These are phyloP conservation scores for Alethe diademata DNA, from an alignment of 2,113 vertebrate genomes.

Conservation along the genomic window DNA sequence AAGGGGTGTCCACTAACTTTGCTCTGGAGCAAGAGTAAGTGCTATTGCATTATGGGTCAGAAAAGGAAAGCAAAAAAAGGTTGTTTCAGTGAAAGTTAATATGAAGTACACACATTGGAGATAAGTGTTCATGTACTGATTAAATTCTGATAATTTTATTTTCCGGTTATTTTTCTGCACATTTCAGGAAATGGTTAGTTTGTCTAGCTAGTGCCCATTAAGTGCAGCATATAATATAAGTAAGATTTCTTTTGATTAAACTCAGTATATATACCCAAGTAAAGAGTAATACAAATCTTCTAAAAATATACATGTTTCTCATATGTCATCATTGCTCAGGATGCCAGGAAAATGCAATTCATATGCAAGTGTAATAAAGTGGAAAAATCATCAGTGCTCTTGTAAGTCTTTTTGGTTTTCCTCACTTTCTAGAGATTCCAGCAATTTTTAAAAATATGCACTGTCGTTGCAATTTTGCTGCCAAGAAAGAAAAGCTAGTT, in stretches of 20 bases:
- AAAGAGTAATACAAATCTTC: constrained; percentile 32
- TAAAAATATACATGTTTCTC: constrained; percentile 53
- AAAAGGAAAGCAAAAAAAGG: background rate
- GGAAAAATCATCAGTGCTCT: constrained; percentile 5
- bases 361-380: constrained; percentile 44
- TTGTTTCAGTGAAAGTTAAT: background rate
- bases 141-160: constrained; percentile 27
- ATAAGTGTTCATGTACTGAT: background rate
- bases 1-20: background rate
- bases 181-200: constrained; percentile 47
- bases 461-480: constrained; percentile 39
- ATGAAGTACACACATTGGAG: background rate
- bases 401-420: background rate
- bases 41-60: background rate
- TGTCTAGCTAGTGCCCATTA: constrained; percentile 21
- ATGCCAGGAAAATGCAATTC: constrained; percentile 46
- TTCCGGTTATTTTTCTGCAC: constrained; percentile 21
- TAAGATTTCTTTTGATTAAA: constrained; percentile 40
- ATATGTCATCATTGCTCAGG: constrained; percentile 1
- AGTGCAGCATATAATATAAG: background rate
- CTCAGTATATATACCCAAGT: background rate
- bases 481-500: constrained; percentile 44
- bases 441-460: constrained; percentile 9
- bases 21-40: background rate
- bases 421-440: constrained; percentile 41